Percentiles rank a stretch among this genome's conserved stretches.
Evolutionary conservation across 2,113 vertebrate species (phyloP).

Genomic region (Mastomys natalensis): DNA sequence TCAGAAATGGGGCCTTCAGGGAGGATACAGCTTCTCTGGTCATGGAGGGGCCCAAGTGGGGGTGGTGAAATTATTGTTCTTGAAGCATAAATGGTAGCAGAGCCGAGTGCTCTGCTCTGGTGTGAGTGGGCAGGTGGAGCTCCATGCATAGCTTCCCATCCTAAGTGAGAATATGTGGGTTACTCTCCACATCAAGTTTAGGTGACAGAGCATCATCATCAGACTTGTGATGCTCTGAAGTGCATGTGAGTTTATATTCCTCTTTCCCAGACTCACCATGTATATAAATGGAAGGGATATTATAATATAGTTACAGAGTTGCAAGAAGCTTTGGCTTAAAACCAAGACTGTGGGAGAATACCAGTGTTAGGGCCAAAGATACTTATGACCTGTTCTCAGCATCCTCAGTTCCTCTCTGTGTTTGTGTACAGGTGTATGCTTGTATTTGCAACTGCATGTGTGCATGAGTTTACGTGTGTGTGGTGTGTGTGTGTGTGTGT

Average conservation of each 20-base stretch:
- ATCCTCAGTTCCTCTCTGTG: not conserved
- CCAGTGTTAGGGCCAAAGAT: not conserved
- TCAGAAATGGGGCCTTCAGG: not conserved
- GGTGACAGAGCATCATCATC: not conserved
- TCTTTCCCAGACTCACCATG: not conserved
- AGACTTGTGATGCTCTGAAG: not conserved
- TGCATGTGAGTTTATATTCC: not conserved
- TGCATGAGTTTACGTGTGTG: not conserved
- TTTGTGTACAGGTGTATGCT: not conserved
- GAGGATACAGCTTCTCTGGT: not conserved
- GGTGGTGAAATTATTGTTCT: not conserved
- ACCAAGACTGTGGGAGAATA: not conserved
- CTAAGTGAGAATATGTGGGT: not conserved
- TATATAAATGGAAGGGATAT: not conserved
- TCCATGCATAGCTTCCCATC: not conserved
- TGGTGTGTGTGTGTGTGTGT: not conserved
- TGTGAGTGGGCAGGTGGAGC: not conserved
- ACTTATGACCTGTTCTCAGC: not conserved
- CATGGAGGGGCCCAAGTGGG: not conserved
- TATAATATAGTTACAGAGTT: not conserved
- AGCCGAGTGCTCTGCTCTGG: not conserved
- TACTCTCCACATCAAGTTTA: not conserved
- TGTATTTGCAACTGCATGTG: not conserved
- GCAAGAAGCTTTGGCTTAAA: constrained; percentile 38
- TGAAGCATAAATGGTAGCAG: not conserved